Conservation (phyloP, 2,113 vertebrate species). For the Zosterops lateralis region DNA sequence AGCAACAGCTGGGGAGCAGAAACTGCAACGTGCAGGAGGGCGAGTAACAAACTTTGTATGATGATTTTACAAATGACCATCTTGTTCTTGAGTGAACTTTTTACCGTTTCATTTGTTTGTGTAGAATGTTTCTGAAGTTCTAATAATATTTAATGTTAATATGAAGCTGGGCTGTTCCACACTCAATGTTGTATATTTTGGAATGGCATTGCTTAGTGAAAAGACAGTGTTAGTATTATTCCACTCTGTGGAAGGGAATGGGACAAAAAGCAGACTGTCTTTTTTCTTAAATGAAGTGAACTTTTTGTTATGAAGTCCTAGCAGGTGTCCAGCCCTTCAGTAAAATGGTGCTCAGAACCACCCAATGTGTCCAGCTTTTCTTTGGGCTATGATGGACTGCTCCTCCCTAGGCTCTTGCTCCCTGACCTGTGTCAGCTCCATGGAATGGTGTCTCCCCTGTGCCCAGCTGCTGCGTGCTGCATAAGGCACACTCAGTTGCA, state of each 20-base stretch:
- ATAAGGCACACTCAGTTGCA: rapidly evolving
- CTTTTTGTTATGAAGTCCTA: constrained; percentile 56
- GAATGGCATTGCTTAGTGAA: constrained; percentile 44
- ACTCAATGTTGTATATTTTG: constrained; percentile 59
- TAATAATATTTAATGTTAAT: constrained; percentile 59
- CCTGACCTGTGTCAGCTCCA: rapidly evolving
- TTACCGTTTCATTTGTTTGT: constrained; percentile 56
- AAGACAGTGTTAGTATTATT: constrained; percentile 15
- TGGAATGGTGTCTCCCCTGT: rapidly evolving
- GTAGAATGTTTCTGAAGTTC: constrained; percentile 48
- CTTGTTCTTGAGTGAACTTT: constrained; percentile 41
- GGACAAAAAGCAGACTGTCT: constrained; percentile 29
- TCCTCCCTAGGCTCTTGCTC: neutral
- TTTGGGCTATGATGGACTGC: neutral
- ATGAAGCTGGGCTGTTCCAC: constrained; percentile 33
- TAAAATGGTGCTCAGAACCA: constrained; percentile 72
- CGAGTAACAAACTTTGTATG: neutral
- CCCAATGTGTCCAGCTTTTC: constrained; percentile 2
- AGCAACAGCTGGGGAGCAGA: neutral
- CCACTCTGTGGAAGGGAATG: constrained; percentile 9
- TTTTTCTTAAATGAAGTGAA: constrained; percentile 57
- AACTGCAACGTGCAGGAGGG: rapidly evolving
- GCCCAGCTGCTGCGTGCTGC: neutral
- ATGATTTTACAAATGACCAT: constrained; percentile 9
- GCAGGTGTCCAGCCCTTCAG: constrained; percentile 58